Conservation (phyloP, 2,888 invertebrate genomes). For the Mycalesis mineus region DNA sequence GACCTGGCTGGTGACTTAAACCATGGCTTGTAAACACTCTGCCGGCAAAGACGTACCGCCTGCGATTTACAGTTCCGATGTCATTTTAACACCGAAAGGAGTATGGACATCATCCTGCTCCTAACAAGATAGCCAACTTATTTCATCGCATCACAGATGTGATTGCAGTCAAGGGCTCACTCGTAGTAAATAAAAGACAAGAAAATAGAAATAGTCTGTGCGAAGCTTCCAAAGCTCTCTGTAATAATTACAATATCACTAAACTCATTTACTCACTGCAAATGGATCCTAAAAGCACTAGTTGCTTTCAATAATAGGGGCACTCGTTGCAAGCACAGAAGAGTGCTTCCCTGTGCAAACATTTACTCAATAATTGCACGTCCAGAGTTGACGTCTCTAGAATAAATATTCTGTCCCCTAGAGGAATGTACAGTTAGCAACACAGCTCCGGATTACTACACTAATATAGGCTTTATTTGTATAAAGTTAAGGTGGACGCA, state of each 20-base stretch:
- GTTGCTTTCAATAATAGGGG: conserved; percentile 58
- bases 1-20: too few relatives aligned
- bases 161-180: too few relatives aligned
- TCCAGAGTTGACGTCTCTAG: conserved; percentile 62
- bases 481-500: background rate
- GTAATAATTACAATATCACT: background rate
- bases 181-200: too few relatives aligned
- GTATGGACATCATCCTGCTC: too few relatives aligned
- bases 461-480: conserved; percentile 15
- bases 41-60: too few relatives aligned
- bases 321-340: conserved; percentile 57
- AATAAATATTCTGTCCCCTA: conserved; percentile 64
- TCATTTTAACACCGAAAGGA: too few relatives aligned
- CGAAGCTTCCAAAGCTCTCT: too few relatives aligned
- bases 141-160: too few relatives aligned
- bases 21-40: too few relatives aligned
- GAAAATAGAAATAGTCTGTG: too few relatives aligned
- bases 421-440: conserved; percentile 44
- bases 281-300: conserved; percentile 50
- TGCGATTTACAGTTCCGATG: too few relatives aligned
- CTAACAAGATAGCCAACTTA: too few relatives aligned
- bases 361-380: conserved; percentile 74
- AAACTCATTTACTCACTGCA: conserved; percentile 4
- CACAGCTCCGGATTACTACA: conserved; percentile 38
- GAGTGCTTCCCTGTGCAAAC: conserved; percentile 65